A percentile compares a stretch with the other conserved stretches of the same genome.
Evolutionary conservation across 2,888 invertebrate species (phyloP).

Genomic region (Nemurella pictetii): DNA sequence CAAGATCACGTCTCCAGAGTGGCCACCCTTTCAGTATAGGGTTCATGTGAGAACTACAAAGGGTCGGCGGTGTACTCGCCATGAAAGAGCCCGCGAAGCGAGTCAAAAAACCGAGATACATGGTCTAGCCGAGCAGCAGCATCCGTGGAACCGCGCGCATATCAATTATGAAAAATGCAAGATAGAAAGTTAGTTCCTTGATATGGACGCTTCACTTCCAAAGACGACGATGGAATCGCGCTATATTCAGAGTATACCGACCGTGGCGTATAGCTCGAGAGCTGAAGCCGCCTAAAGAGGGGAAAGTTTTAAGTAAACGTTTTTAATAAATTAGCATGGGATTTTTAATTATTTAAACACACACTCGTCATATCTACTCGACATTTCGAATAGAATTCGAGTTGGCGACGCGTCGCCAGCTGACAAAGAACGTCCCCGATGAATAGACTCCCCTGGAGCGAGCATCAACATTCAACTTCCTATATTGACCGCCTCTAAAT

Average conservation of each 20-base stretch:
- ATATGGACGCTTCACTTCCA: background rate
- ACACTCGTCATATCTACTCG: background rate
- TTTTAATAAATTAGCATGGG: constrained; percentile 14
- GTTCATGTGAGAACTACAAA: background rate
- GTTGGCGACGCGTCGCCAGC: background rate
- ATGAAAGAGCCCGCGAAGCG: background rate
- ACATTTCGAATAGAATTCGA: background rate
- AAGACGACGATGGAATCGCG: background rate
- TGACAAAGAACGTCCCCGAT: background rate
- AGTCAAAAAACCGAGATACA: background rate
- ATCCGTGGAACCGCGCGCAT: background rate
- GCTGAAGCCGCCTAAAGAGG: background rate
- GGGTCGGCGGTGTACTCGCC: background rate
- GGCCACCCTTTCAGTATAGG: background rate
- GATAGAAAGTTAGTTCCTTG: constrained; percentile 24
- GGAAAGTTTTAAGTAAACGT: constrained; percentile 5
- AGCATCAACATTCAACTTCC: background rate
- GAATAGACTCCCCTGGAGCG: background rate
- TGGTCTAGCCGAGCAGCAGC: background rate
- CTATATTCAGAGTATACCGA: too few species aligned
- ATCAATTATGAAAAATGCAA: constrained; percentile 25
- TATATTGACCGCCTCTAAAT: background rate
- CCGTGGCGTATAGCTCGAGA: too few species aligned
- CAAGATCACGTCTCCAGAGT: background rate
- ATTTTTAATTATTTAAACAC: constrained; percentile 12